Base-by-base conservation (phyloP, 2,113 vertebrate species). In the Gopherus flavomarginatus region DNA sequence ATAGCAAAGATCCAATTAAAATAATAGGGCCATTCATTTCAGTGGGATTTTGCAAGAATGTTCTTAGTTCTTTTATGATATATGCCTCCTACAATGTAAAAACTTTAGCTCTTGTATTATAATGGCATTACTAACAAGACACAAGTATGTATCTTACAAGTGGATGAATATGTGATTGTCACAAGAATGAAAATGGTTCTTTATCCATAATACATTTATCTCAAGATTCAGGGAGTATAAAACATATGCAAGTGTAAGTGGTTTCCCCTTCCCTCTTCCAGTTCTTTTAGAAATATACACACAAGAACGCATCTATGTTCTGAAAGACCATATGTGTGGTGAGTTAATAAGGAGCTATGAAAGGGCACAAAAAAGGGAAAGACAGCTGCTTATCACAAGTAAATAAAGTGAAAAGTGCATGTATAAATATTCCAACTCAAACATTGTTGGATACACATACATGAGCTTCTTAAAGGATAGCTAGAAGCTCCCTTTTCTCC, bases 1-100 rank as follows among this genome's bases (percentile, higher is more conserved):
- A 98, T 97, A 97, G 87, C 88, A 91, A 94, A 96, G 95, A 97
- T 95, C 93, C 94, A 97, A 98, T 97, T 98, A 98, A 97, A 97
- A 97, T 97, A 97, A 97, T 96, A 97, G 94, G 87, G 87, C 95
- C 92, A 97, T 97, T 98, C 96, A 95, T 97, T 97, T 97, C 96
- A 88, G 94, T 86, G 93, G 94, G 87, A 90, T 97, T 97, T 97
- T 97, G 92, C 78, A 75, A 96, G 42, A 97, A 96, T 87, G 96
- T 97, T 97, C 94, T 96, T 95, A 97, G 95, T 90, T 96, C 96
- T 96, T 96, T 97, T 97, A 95, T 96, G 95, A 89, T 97, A 90
- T 90, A 94, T 85, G 95, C 81, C 97, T 95, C 94, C 81, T 95
- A 75, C 75, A 1, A 93, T 91, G 94, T 59, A 84, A 96, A 96